phyloP scores from a whole-genome alignment of 1,140 invertebrate species.

The Trichoplusia ni region DNA sequence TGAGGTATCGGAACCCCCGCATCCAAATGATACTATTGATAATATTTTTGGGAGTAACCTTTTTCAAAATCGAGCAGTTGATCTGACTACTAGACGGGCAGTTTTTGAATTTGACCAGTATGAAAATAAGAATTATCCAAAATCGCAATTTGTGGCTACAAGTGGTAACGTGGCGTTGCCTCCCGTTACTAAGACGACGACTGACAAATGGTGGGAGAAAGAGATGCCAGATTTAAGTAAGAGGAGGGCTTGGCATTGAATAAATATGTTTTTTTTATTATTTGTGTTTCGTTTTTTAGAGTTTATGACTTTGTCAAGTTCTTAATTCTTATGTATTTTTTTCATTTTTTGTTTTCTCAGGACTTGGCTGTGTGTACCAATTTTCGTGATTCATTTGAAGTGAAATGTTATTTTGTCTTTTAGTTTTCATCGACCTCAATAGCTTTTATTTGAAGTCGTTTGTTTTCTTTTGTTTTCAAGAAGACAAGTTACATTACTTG shows the following conservation, averaged over 20 bases:
- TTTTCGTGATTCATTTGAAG: no score
- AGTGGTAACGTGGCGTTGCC: conserved; percentile 37
- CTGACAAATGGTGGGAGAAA: conserved; percentile 8
- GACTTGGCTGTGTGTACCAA: no score
- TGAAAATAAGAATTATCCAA: conserved; percentile 39
- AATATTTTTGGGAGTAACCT: not conserved
- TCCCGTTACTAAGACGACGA: not conserved
- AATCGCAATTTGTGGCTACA: conserved; percentile 28
- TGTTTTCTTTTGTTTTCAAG: no score
- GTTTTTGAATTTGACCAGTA: conserved; percentile 54
- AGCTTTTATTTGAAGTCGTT: no score
- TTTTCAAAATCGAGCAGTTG: not conserved
- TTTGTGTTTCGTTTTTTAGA: not conserved
- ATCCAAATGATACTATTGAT: not conserved
- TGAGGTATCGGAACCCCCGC: not conserved
- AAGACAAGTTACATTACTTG: no score
- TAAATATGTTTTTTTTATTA: not conserved
- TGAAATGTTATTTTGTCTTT: no score
- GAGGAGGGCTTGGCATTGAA: conserved; percentile 8
- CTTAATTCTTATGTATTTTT: not conserved
- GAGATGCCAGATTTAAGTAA: not conserved
- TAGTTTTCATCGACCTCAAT: no score
- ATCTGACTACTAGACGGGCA: conserved; percentile 34
- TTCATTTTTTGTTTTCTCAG: not conserved
- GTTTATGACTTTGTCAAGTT: not conserved